Base-by-base conservation (phyloP, 2,888 invertebrate genomes). In the Anarsia innoxiella region DNA sequence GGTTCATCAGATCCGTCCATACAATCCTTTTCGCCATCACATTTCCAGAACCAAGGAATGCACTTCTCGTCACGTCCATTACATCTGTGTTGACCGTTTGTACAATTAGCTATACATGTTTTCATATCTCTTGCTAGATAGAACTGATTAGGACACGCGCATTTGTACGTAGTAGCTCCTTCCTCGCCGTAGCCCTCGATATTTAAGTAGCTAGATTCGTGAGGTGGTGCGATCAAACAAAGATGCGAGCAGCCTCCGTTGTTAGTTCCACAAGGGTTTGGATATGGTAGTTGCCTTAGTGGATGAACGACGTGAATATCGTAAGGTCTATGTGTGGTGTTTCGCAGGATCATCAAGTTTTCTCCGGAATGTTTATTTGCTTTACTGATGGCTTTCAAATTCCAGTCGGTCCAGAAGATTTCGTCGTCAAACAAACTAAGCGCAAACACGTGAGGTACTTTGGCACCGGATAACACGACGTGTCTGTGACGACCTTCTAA, bases 321-420 rank as follows among this genome's bases (percentile, higher is more conserved):
- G 68, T 96, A 97, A 0, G 98, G 97, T 35, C 97, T 88, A 66
- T 98, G 98, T 0, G 97, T 97, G 0, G 96, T 95, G 56, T 97
- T 97, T 35, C 96, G 79, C 1, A 98, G 77, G 1, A 93, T 78
- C 33, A 87, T 88, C 36, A 93, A 79, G 51, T 93, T 89, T 47
- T 88, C 88, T 14, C 94, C 94, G 0, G 93, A 93, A 70, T 95
- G 97, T 71, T 99, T 99, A 60, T 97, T 92, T 0, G 97, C 97
- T 52, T 92, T 89, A 49, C 93, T 90, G 36, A 99, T 93, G 0
- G 94, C 94, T 68, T 97, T 97, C 33, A 96, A 78, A 69, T 99
- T 99, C 99, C 99, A 99, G 68, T 99, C 99, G 0, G 97, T 96
- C 97, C 98, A 99, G 78, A 93, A 99, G 12, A 95, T 88, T 53